Percentiles rank a stretch among this genome's conserved stretches.
phyloP scores from a whole-genome alignment of 2,888 invertebrate genomes.

The Abrostola triplasia region DNA sequence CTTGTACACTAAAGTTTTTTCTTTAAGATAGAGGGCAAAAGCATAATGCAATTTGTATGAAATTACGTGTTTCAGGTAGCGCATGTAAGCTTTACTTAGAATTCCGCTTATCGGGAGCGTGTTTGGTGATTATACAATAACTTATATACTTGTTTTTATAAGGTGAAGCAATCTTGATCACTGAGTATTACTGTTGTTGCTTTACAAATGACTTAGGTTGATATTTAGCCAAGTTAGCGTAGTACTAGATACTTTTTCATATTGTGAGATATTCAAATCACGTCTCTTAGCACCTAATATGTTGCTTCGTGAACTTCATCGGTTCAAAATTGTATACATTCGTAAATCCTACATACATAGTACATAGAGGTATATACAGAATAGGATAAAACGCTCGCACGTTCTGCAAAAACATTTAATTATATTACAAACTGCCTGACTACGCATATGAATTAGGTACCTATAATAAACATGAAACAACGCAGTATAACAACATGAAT shows the following conservation, averaged over 20 bases:
- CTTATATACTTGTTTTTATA: constrained; percentile 4
- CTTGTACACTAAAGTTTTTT: constrained; percentile 2
- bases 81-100: constrained; percentile 13
- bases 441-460: constrained; percentile 22
- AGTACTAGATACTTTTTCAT: too few relatives aligned
- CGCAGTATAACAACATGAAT: constrained; percentile 45
- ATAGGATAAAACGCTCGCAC: background rate
- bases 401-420: background rate
- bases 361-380: too few relatives aligned
- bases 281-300: too few relatives aligned
- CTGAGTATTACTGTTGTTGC: background rate
- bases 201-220: background rate
- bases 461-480: constrained; percentile 39
- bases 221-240: too few relatives aligned
- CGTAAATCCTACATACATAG: too few relatives aligned
- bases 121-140: constrained; percentile 3
- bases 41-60: constrained; percentile 23
- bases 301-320: too few relatives aligned
- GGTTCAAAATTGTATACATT: too few relatives aligned
- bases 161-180: constrained; percentile 1
- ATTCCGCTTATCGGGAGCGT: constrained; percentile 11
- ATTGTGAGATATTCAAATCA: too few relatives aligned
- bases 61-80: constrained; percentile 8
- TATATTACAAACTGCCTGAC: constrained; percentile 10
- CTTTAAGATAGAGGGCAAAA: constrained; percentile 8